Base-by-base conservation (phyloP, 2,797 vertebrate species). In the Onychomys leucogaster region DNA sequence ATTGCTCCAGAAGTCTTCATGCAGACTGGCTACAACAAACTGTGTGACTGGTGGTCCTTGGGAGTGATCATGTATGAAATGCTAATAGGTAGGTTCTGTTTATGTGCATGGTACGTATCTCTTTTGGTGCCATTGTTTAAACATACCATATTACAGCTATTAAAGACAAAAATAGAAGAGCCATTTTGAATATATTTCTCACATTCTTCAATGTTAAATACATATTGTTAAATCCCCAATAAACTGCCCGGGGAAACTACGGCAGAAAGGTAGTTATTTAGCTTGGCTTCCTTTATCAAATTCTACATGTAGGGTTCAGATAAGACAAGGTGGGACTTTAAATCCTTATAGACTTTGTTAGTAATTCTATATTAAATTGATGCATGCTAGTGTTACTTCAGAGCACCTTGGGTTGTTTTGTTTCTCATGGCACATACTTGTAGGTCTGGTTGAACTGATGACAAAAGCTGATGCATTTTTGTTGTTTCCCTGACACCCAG, bases 1-100 rank as follows among this genome's bases (percentile, higher is more conserved):
- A 99, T 99, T 19, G 99, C 99, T 69, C 99, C 99, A 0, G 99
- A 99, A 94, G 99, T 99, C 37, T 99, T 99, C 97, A 99, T 99
- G 99, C 99, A 99, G 98, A 99, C 99, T 0, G 99, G 99, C 1
- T 99, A 99, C 98, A 99, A 99, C 98, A 99, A 99, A 96, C 98
- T 99, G 84, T 99, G 99, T 98, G 99, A 99, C 98, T 99, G 99
- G 99, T 99, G 99, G 99, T 99, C 99, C 95, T 98, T 99, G 98
- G 99, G 99, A 32, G 99, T 99, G 97, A 99, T 99, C 98, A 99
- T 99, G 99, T 99, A 99, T 80, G 99, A 99, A 98, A 99, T 99
- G 99, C 98, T 99, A 77, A 99, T 99, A 97, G 99, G 99, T 99
- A 99, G 12, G 99, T 90, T 57, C 67, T 89, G 82, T 63, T 91